Base-by-base conservation (phyloP, 2,113 vertebrate species). In the Catagonus wagneri region DNA sequence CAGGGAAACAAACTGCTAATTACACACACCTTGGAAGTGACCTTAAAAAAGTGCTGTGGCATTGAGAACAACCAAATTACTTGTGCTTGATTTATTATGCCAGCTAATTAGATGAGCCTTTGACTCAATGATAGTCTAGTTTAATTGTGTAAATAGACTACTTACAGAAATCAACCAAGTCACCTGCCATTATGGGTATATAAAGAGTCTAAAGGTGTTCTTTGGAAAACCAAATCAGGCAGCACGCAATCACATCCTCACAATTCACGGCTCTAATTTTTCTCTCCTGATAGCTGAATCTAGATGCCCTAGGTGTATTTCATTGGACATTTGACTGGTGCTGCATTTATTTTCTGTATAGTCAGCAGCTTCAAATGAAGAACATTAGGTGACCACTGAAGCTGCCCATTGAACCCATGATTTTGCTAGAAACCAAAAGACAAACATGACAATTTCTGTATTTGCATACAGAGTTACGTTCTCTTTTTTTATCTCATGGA, bases 1-100 rank as follows among this genome's bases (percentile, higher is more conserved):
- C 34, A 81, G 95, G 94, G 89, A 97, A 79, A 90, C 66, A 96
- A 91, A 60, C 66, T 88, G 83, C 80, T 98, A 97, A 98, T 97
- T 97, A 89, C 52, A 61, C 25, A 52, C 56, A 96, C 93, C 89
- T 97, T 97, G 89, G 60, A 44, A 81, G 34, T 97, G 95, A 97
- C 97, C 97, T 97, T 97, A 93, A 96, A 96, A 95, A 94, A 96
- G 58, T 92, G 75, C 88, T 78, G 25, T 85, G 83, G 87, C 71
- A 61, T 52, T 65, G 69, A 97, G 91, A 88, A 86, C 92, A 84
- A 95, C 83, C 65, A 89, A 90, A 97, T 97, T 97, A 96, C 83
- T 96, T 95, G 93, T 81, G 63, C 93, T 93, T 97, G 94, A 97
- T 96, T 93, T 93, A 96, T 96, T 96, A 90, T 60, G 27, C 71